Percentiles rank a stretch among this genome's conserved stretches.
phyloP scores from a whole-genome alignment of 2,113 vertebrate species.

The Chionodraco myersi region DNA sequence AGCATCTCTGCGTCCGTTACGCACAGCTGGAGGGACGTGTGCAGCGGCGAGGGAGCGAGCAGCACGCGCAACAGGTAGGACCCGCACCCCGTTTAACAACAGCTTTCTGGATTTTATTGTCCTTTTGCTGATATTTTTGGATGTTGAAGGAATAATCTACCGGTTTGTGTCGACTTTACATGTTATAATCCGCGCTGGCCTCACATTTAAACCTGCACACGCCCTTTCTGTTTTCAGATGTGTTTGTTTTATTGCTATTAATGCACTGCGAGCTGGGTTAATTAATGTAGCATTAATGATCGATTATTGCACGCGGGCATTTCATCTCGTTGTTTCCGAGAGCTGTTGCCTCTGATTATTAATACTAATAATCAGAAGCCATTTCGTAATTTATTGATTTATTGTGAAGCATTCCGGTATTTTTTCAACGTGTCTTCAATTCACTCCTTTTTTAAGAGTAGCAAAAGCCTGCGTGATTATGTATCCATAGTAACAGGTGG shows the following conservation, averaged over 20 bases:
- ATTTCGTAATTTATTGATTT: neutral
- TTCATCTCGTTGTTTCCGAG: slow-evolving; percentile 1
- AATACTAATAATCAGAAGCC: neutral
- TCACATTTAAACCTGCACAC: neutral
- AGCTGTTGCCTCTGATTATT: too few species aligned
- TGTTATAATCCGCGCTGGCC: slow-evolving; percentile 22
- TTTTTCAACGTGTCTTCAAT: slow-evolving; percentile 18
- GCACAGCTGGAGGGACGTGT: slow-evolving; percentile 70
- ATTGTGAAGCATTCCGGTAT: neutral
- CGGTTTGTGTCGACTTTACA: neutral
- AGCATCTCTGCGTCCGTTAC: slow-evolving; percentile 68
- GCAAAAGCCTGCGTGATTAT: slow-evolving; percentile 67
- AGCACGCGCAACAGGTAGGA: slow-evolving; percentile 65
- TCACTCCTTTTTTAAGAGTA: slow-evolving; percentile 35
- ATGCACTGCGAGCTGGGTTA: neutral
- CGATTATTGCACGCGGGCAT: slow-evolving; percentile 7
- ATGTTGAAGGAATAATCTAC: neutral
- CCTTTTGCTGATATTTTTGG: neutral
- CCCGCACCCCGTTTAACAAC: neutral
- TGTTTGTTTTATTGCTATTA: neutral
- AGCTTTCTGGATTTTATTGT: neutral
- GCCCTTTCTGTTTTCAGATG: neutral
- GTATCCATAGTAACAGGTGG: slow-evolving; percentile 84
- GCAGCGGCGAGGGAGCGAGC: slow-evolving; percentile 32
- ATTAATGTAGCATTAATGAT: slow-evolving; percentile 8